These are phyloP conservation scores for Melanophora roralis DNA, from an alignment of 2,888 invertebrate species.

Conservation along the genomic window DNA sequence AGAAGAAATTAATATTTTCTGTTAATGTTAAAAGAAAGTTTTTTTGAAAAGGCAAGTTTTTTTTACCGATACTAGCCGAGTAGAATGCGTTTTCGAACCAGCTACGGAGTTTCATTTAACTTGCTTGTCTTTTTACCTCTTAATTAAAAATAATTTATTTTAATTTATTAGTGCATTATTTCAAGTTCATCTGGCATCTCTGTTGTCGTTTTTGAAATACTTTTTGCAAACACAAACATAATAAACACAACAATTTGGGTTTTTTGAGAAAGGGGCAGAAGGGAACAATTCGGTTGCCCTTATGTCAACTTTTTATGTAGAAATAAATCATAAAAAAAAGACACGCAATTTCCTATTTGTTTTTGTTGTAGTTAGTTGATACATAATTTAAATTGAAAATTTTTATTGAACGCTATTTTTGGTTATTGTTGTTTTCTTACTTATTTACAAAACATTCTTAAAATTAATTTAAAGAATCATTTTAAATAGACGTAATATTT, in stretches of 20 bases:
- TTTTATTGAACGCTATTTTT: conserved; percentile 29
- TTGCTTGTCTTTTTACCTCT: no score
- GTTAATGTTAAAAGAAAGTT: no score
- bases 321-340: conserved; percentile 21
- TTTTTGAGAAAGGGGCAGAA: background rate
- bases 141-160: no score
- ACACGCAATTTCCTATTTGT: conserved; percentile 20
- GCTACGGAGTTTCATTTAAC: no score
- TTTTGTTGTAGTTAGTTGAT: conserved; percentile 2
- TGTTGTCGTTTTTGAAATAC: background rate
- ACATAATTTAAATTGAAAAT: conserved; percentile 43
- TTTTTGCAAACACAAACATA: conserved; percentile 2
- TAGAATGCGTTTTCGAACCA: no score
- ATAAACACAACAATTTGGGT: background rate
- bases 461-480: conserved; percentile 41
- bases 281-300: background rate
- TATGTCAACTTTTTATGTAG: conserved; percentile 15
- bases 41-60: no score
- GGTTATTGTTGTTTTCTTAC: conserved; percentile 32
- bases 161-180: background rate
- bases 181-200: background rate
- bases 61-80: no score
- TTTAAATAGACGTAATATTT: conserved; percentile 26
- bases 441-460: conserved; percentile 24
- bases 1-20: no score